Conservation (phyloP, 2,888 invertebrate species). For the Phrixothrix hirtus region DNA sequence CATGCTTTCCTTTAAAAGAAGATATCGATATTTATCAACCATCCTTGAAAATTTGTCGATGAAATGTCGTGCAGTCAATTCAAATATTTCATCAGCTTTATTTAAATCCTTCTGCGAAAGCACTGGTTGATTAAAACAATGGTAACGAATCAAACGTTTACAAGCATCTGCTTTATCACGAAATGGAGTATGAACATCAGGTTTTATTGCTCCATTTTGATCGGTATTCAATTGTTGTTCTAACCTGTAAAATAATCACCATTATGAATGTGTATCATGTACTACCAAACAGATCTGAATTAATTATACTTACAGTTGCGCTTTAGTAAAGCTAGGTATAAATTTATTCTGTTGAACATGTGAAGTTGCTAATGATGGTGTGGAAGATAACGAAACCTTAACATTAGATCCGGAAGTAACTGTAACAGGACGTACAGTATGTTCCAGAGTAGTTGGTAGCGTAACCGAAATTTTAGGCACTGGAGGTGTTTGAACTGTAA, state of each 20-base stretch:
- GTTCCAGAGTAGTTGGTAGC: constrained; percentile 10
- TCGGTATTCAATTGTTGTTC: constrained; percentile 76
- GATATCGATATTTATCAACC: constrained; percentile 73
- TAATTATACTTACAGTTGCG: constrained; percentile 53
- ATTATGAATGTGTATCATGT: no score
- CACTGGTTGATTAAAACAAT: constrained; percentile 72
- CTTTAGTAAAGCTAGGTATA: constrained; percentile 48
- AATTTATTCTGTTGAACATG: constrained; percentile 40
- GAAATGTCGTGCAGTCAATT: constrained; percentile 68
- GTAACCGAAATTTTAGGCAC: constrained; percentile 19
- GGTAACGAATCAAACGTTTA: constrained; percentile 74
- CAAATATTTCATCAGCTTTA: constrained; percentile 72
- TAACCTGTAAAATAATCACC: constrained; percentile 59
- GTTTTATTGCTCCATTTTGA: constrained; percentile 72
- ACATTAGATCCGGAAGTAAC: not conserved
- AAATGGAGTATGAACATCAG: constrained; percentile 75
- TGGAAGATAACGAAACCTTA: constrained; percentile 1
- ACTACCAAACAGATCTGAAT: constrained; percentile 38
- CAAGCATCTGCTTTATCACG: constrained; percentile 73
- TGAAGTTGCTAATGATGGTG: no score
- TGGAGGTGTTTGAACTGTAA: constrained; percentile 17
- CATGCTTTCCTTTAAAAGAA: constrained; percentile 78
- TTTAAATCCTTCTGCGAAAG: constrained; percentile 65
- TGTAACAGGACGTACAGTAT: constrained; percentile 9
- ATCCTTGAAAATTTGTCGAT: constrained; percentile 71